These are phyloP conservation scores for Channallabes apus DNA, from an alignment of 2,797 vertebrate genomes.

Conservation along the genomic window DNA sequence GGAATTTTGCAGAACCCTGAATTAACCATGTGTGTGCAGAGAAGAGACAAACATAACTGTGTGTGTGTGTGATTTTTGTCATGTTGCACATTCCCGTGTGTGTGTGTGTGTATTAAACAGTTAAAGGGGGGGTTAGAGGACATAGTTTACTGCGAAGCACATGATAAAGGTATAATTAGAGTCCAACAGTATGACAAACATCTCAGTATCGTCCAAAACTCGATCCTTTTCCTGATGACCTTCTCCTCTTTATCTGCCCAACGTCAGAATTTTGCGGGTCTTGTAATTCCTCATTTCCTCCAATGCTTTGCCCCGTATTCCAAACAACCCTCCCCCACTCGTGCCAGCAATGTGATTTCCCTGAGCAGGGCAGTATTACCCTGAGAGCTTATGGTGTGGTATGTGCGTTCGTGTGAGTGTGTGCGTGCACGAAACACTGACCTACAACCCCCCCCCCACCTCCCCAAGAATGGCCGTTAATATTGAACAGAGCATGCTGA, in stretches of 20 bases:
- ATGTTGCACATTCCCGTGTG: neutral
- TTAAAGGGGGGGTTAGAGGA: slow-evolving; percentile 62
- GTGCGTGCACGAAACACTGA: slow-evolving; percentile 51
- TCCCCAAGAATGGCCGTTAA: slow-evolving; percentile 45
- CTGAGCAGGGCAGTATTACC: slow-evolving; percentile 52
- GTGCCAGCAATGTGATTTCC: slow-evolving; percentile 55
- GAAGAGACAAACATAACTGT: slow-evolving; percentile 1
- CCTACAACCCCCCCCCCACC: slow-evolving; percentile 53
- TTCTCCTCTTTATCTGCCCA: neutral
- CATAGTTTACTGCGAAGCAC: slow-evolving; percentile 65
- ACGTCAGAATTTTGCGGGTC: slow-evolving; percentile 2
- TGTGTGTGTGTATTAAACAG: slow-evolving; percentile 16
- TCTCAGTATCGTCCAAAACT: slow-evolving; percentile 52
- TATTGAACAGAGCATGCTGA: slow-evolving; percentile 65
- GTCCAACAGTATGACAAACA: slow-evolving; percentile 60
- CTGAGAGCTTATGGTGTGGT: slow-evolving; percentile 54
- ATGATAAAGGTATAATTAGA: slow-evolving; percentile 77
- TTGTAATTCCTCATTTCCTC: slow-evolving; percentile 10
- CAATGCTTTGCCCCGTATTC: neutral
- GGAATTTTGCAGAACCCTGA: slow-evolving; percentile 26
- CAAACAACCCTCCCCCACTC: slow-evolving; percentile 45
- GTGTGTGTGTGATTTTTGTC: slow-evolving; percentile 11
- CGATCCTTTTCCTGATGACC: slow-evolving; percentile 16
- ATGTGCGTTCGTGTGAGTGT: slow-evolving; percentile 50
- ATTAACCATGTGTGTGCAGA: neutral